Evolutionary conservation across 2,888 invertebrate genomes (phyloP), one percentile per base, ranked within the genome.

Genomic region (Cheiracanthium punctorium): DNA sequence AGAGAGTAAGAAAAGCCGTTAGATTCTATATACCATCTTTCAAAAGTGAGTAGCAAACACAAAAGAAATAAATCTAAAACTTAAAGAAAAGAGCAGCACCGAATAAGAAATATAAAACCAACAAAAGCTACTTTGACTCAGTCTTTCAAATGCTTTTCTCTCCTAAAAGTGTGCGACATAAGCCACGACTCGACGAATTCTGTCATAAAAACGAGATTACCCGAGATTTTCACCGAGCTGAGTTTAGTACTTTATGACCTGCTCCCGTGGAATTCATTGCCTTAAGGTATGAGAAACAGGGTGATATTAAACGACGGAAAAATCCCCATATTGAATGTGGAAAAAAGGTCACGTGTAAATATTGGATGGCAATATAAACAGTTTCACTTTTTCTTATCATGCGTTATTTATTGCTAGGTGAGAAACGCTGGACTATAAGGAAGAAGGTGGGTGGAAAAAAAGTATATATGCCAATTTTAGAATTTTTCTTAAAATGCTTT

Each of bases 161-260:
- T 17, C 24, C 20, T 24, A 58, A 58, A 58, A 37, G 7, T 58
- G 24, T 24, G 20, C 58, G 28, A 24, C 32, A 69, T 82, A 84
- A 84, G 77, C 77, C 74, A n/a, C 48, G 73, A 37, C 69, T 67
- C 43, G 32, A 37, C 79, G 79, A 84, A 73, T 84, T 84, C 69
- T 52, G 73, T 84, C 72, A 84, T 84, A 84, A 84, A 84, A 84
- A 79, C 69, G 79, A 84, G 84, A 84, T 84, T 84, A 79, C 84
- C n/a, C 33, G 58, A 84, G 79, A 73, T 79, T 79, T 79, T 73
- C 67, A 29, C n/a, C 28, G 84, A 73, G 73, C 70, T 52, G 81
- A 64, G 70, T 82, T 82, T 67, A 82, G 81, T 41, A 69, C 69
- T 75, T 29, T 72, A 64, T 43, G 71, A 67, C 74, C 17, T 24